phyloP scores from a whole-genome alignment of 1,140 invertebrate genomes.

The Zaprionus ghesquierei region DNA sequence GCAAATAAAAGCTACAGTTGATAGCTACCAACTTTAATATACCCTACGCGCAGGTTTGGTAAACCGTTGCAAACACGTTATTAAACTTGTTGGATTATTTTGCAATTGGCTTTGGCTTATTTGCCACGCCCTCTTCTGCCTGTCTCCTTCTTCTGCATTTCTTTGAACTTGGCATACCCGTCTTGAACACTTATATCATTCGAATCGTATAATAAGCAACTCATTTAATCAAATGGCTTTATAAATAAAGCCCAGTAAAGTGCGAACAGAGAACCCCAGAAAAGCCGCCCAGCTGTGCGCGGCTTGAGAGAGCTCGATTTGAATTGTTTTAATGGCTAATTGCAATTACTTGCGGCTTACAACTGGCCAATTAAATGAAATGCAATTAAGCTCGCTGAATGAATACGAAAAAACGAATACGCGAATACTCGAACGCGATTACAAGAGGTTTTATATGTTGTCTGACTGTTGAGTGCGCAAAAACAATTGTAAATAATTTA shows the following conservation, averaged over 20 bases:
- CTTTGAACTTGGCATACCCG: too few species aligned
- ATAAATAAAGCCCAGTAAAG: not conserved
- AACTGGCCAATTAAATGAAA: slow-evolving; percentile 49
- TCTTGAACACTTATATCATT: too few species aligned
- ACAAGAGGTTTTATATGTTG: slow-evolving; percentile 11
- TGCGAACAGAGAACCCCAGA: not conserved
- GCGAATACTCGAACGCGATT: slow-evolving; percentile 1
- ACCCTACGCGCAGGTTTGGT: too few species aligned
- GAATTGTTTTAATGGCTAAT: slow-evolving; percentile 27
- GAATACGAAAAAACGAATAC: slow-evolving; percentile 25
- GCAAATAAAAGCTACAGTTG: too few species aligned
- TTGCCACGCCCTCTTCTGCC: too few species aligned
- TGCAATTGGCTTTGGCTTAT: too few species aligned
- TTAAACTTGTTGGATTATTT: too few species aligned
- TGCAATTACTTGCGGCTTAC: slow-evolving; percentile 29
- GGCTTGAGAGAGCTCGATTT: not conserved
- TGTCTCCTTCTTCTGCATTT: too few species aligned
- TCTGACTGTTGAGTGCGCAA: slow-evolving; percentile 35
- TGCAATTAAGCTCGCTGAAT: slow-evolving; percentile 55
- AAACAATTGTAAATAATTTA: slow-evolving; percentile 30
- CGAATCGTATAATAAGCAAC: too few species aligned
- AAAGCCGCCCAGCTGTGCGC: slow-evolving; percentile 3
- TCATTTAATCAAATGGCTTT: not conserved
- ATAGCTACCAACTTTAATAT: too few species aligned
- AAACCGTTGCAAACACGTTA: too few species aligned